Percentiles rank a stretch among this genome's conserved stretches.
These are phyloP conservation scores for Nesoenas mayeri DNA, from an alignment of 2,113 vertebrate species.

Conservation along the genomic window DNA sequence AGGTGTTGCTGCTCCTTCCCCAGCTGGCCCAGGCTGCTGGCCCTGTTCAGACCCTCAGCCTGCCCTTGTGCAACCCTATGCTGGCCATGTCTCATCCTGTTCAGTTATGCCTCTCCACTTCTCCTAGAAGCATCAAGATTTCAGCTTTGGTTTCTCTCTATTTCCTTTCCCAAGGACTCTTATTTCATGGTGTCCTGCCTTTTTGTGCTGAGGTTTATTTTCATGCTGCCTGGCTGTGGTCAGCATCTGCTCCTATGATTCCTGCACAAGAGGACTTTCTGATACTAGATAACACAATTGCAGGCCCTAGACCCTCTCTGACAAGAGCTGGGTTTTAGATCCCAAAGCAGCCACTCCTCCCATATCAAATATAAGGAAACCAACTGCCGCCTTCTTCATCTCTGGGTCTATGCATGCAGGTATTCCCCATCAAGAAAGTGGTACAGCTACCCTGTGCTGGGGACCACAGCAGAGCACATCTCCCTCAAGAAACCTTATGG, in stretches of 20 bases:
- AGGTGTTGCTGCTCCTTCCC: conserved; percentile 51
- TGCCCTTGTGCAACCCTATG: conserved; percentile 54
- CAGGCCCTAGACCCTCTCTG: not conserved
- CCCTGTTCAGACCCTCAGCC: not conserved
- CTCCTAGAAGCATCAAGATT: conserved; percentile 22
- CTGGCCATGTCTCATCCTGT: conserved; percentile 5
- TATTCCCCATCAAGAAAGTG: not conserved
- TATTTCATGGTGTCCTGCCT: not conserved
- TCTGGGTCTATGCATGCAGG: not conserved
- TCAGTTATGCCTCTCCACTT: not conserved
- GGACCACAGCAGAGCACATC: fast-evolving
- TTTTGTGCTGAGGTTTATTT: conserved; percentile 41
- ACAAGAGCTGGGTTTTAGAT: not conserved
- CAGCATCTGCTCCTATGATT: conserved; percentile 24
- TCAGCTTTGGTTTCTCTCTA: conserved; percentile 15
- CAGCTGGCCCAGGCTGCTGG: conserved; percentile 30
- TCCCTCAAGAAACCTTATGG: not conserved
- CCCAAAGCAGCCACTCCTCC: not conserved
- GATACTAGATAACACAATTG: not conserved
- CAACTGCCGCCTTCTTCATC: not conserved
- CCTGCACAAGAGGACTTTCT: not conserved
- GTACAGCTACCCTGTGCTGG: not conserved
- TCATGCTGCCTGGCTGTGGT: not conserved
- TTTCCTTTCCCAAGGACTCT: conserved; percentile 50
- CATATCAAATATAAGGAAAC: not conserved